Evolutionary conservation across 2,888 invertebrate species (phyloP), one percentile per base, ranked within the genome.

Genomic region (Agriopis leucophaearia): DNA sequence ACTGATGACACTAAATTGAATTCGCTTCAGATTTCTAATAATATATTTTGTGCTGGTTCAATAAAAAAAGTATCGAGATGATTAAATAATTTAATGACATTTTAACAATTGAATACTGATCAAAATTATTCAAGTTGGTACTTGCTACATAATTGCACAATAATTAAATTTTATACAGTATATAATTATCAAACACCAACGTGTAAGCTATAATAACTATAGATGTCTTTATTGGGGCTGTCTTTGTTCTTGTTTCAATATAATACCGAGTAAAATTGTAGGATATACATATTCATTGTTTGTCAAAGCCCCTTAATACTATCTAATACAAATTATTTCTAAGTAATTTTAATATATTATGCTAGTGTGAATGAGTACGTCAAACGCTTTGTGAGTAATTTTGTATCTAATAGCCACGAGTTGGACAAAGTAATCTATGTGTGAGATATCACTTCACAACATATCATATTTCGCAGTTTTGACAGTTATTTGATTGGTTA

Each of bases 51-150:
- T 13, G 13, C 13, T 13, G 50, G 54, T 50, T 55, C 18, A 65
- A 66, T 48, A 35, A 57, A 63, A 60, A 36, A 74, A 74, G 48
- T 51, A 60, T 66, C 73, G 66, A 75, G 80, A 87, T 82, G 88
- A 88, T 89, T 89, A 89, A 88, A 89, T 90, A 88, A 87, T 91
- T 92, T 92, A 92, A 88, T 94, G 85, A 87, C 84, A 85, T 78
- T 82, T 87, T 85, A 92, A 92, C 90, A 89, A 77, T 90, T 83
- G 83, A 90, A 93, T 92, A 92, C 91, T 90, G 91, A 88, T 82
- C 79, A 80, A 86, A 74, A 83, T 81, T 79, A 82, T 80, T 80
- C 75, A 78, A 78, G 76, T 59, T 51, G 59, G 59, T 83, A 82
- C 75, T 76, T 74, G 73, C 87, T 89, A 89, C 78, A 81, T 88